These are phyloP conservation scores for Otus scops DNA, from an alignment of 2,797 vertebrate species.

Conservation along the genomic window DNA sequence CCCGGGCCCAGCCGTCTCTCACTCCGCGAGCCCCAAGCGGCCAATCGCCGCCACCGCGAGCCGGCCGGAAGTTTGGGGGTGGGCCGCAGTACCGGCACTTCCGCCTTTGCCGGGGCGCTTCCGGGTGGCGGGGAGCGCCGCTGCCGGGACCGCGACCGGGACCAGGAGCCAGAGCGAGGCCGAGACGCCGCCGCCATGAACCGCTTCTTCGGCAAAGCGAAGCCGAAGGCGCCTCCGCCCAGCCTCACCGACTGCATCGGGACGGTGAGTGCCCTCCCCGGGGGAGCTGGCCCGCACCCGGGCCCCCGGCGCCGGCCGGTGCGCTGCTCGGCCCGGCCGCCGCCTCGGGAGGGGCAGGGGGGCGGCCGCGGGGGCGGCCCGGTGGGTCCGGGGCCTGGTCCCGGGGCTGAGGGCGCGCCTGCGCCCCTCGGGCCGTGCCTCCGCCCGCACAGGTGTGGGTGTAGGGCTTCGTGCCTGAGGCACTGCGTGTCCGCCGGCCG, in stretches of 20 bases:
- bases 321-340: not conserved
- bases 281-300: too few species aligned
- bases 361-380: not conserved
- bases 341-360: not conserved
- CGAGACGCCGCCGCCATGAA: slow-evolving; percentile 78
- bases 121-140: slow-evolving; percentile 6
- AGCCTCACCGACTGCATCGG: slow-evolving; percentile 95
- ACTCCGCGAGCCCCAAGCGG: too few species aligned
- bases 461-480: not conserved
- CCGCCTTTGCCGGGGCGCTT: not conserved
- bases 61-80: not conserved
- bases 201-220: slow-evolving; percentile 90
- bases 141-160: not conserved
- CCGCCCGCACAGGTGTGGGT: not conserved
- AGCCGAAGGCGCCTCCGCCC: slow-evolving; percentile 88
- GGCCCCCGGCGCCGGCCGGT: fast-evolving
- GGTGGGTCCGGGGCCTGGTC: too few species aligned
- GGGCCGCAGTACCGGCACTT: fast-evolving
- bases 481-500: not conserved
- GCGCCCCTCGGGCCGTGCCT: not conserved
- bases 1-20: too few species aligned
- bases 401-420: not conserved
- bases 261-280: slow-evolving; percentile 76
- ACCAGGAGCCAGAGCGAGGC: too few species aligned
- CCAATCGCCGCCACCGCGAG: too few species aligned